Percentiles rank a stretch among this genome's conserved stretches.
Conservation (phyloP, 1,140 invertebrate genomes). For the Drosophila obscura region DNA sequence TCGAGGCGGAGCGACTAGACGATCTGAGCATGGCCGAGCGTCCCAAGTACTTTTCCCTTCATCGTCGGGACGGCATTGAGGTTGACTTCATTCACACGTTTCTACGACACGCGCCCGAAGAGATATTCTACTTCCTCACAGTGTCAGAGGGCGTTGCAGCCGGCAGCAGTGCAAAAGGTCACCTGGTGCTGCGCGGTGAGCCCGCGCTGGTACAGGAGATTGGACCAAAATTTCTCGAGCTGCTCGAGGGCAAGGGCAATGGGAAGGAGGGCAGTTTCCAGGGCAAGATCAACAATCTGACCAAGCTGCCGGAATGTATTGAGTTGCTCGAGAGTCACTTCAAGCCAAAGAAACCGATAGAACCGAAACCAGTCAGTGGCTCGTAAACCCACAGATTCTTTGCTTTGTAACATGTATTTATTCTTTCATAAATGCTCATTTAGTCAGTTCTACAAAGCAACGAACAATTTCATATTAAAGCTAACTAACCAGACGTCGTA, state of each 20-base stretch:
- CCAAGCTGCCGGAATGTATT: conserved; percentile 84
- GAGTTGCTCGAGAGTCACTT: conserved; percentile 80
- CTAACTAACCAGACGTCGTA: conserved; percentile 50
- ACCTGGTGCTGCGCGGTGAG: conserved; percentile 87
- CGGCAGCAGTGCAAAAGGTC: conserved; percentile 85
- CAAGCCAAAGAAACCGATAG: conserved; percentile 78
- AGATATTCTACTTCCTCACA: conserved; percentile 87
- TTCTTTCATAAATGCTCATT: conserved; percentile 34
- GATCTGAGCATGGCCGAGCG: conserved; percentile 74
- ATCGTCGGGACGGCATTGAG: conserved; percentile 89
- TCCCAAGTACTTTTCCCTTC: conserved; percentile 86
- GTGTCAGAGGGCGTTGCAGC: conserved; percentile 86
- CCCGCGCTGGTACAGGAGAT: conserved; percentile 84
- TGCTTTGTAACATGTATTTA: neutral
- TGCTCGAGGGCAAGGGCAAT: conserved; percentile 88
- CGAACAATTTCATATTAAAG: conserved; percentile 82
- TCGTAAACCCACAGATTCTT: conserved; percentile 13
- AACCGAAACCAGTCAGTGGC: conserved; percentile 28
- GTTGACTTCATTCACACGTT: conserved; percentile 89
- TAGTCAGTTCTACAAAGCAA: conserved; percentile 20
- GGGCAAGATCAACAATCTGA: conserved; percentile 86
- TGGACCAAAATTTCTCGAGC: conserved; percentile 85
- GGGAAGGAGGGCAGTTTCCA: conserved; percentile 86
- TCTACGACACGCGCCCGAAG: conserved; percentile 86
- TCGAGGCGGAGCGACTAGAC: conserved; percentile 87